Conservation (phyloP, 1,140 invertebrate genomes). For the Anthonomus grandis region DNA sequence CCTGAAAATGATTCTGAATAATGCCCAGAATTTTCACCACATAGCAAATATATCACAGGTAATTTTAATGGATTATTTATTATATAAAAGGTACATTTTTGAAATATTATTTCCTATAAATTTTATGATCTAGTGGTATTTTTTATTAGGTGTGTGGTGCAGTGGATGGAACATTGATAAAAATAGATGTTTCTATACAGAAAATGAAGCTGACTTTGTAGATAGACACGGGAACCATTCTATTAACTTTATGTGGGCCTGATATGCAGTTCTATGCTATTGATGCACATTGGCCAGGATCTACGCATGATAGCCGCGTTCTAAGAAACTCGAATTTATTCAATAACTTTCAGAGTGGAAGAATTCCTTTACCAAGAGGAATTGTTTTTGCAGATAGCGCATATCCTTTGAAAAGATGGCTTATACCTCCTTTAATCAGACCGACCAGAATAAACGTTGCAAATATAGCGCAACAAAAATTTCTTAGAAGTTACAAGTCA, state of each 20-base stretch:
- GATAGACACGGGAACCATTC: constrained; percentile 17
- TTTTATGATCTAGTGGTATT: constrained; percentile 7
- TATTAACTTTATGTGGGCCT: constrained; percentile 19
- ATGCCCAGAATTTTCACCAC: not conserved
- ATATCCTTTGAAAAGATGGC: too few relatives aligned
- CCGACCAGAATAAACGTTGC: constrained; percentile 1
- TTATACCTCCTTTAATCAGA: constrained; percentile 1
- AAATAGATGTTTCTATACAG: too few relatives aligned
- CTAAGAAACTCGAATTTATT: too few relatives aligned
- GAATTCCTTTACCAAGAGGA: not conserved
- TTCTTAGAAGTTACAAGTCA: too few relatives aligned
- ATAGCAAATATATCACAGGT: too few relatives aligned
- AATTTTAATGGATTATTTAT: too few relatives aligned
- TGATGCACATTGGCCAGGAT: too few relatives aligned
- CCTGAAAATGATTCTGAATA: too few relatives aligned
- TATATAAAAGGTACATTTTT: not conserved
- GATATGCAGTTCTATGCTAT: too few relatives aligned
- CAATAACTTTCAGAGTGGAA: not conserved
- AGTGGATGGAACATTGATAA: too few relatives aligned
- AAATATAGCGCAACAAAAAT: constrained; percentile 1
- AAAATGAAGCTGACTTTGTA: constrained; percentile 11
- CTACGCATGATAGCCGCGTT: too few relatives aligned
- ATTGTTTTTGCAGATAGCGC: not conserved
- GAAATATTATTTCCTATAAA: not conserved
- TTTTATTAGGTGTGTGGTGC: too few relatives aligned